A percentile compares a stretch with the other conserved stretches of the same genome.
These are phyloP conservation scores for Miniopterus natalensis DNA, from an alignment of 2,113 vertebrate genomes.

Conservation along the genomic window DNA sequence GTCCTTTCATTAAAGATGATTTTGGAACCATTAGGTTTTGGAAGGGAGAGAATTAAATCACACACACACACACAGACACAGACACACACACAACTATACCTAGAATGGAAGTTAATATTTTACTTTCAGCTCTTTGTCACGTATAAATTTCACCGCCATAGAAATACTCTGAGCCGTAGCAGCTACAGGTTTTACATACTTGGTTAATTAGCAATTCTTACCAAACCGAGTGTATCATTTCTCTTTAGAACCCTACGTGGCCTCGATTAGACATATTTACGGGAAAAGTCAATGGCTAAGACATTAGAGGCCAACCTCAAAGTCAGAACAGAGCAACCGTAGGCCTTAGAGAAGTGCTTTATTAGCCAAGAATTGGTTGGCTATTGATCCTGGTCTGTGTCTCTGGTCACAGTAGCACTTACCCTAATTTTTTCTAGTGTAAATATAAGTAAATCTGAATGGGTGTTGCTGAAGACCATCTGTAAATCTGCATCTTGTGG, in stretches of 20 bases:
- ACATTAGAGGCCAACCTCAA: slow-evolving; percentile 99
- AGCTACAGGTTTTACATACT: slow-evolving; percentile 91
- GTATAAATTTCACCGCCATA: slow-evolving; percentile 54
- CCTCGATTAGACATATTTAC: slow-evolving; percentile 95
- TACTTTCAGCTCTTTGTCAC: slow-evolving; percentile 59
- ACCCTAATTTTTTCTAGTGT: slow-evolving; percentile 99
- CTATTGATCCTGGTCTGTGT: slow-evolving; percentile 98
- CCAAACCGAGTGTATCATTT: slow-evolving; percentile 91
- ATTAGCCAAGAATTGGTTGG: slow-evolving; percentile 98
- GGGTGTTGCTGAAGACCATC: slow-evolving; percentile 97
- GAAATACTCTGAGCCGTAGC: slow-evolving; percentile 59
- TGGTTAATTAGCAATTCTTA: slow-evolving; percentile 94
- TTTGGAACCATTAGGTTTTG: neutral
- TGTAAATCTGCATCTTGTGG: slow-evolving; percentile 97
- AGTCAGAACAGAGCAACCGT: slow-evolving; percentile 95
- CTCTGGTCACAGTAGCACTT: slow-evolving; percentile 99
- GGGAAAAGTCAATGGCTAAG: slow-evolving; percentile 97
- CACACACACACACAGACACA: neutral
- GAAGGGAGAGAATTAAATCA: neutral
- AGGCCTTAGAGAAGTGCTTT: slow-evolving; percentile 98
- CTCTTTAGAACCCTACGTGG: slow-evolving; percentile 88
- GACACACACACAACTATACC: neutral
- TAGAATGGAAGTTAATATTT: slow-evolving; percentile 70
- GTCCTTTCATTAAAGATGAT: neutral
- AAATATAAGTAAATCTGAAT: slow-evolving; percentile 99